These are phyloP conservation scores for Lipophrys pholis DNA, from an alignment of 2,113 vertebrate genomes.

Conservation along the genomic window DNA sequence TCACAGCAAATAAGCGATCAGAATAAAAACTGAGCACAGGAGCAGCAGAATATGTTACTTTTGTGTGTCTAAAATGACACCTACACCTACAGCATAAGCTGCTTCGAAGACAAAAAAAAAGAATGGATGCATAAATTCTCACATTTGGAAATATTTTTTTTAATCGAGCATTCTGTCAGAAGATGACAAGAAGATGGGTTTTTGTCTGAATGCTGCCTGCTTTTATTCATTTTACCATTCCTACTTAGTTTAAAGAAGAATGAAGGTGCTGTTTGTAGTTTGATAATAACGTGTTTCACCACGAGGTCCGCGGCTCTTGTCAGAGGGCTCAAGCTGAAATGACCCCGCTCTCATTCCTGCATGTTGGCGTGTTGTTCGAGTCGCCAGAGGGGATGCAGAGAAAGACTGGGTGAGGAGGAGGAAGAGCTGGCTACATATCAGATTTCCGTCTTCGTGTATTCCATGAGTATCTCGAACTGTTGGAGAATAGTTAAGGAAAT, in stretches of 20 bases:
- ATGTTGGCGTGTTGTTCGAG: conserved; percentile 58
- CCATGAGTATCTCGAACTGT: conserved; percentile 55
- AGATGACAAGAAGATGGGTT: too few relatives aligned
- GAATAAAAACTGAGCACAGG: conserved; percentile 11
- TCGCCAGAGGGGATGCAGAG: conserved; percentile 61
- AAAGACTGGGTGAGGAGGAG: conserved; percentile 54
- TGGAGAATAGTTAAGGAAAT: conserved; percentile 68
- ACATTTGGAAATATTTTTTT: too few relatives aligned
- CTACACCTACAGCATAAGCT: not conserved
- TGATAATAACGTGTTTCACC: conserved; percentile 42
- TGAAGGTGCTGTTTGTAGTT: conserved; percentile 39
- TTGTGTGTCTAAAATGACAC: conserved; percentile 7
- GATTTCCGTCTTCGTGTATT: conserved; percentile 66
- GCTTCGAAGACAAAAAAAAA: not conserved
- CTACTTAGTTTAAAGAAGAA: conserved; percentile 20
- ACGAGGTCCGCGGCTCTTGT: conserved; percentile 50
- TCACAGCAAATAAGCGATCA: conserved; percentile 35
- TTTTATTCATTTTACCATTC: conserved; percentile 14
- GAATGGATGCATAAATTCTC: too few relatives aligned
- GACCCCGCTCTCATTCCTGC: conserved; percentile 34
- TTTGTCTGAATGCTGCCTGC: not conserved
- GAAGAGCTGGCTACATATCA: conserved; percentile 63
- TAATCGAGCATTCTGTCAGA: too few relatives aligned
- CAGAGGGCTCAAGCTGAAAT: conserved; percentile 64
- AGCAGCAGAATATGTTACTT: not conserved